Evolutionary conservation across 2,888 invertebrate species (phyloP), one percentile per base, ranked within the genome.

Genomic region (Gnatocerus cornutus): DNA sequence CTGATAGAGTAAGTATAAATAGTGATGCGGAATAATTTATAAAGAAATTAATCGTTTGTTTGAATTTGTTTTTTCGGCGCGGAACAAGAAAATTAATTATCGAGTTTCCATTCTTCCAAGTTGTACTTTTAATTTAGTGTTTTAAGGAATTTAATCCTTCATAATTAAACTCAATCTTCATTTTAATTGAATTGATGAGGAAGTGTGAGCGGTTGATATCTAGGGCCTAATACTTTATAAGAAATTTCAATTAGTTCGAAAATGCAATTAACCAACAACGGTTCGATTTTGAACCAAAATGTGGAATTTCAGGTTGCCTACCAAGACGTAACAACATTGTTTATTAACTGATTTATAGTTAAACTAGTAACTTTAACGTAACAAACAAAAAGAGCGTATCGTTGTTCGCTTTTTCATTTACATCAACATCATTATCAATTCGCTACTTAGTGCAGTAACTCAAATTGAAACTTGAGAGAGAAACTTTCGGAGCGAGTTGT

Each of bases 1-100:
- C 48, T 29, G 21, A 46, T 27, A 33, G n/a, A 50, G 63, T 63
- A 39, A 63, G 63, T 63, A 9, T 7, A 29, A 50, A 12, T n/a
- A 33, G 2, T 6, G 7, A 4, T 21, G 4, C 21, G 4, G 21
- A 21, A 21, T 21, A 21, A 21, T 21, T n/a, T 21, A 21, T 21
- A 1, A 21, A 21, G 4, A 21, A 21, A 21, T 21, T 21, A 1
- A 21, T 21, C 4, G 1, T 21, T 21, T 21, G 4, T 21, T 21
- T 21, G 21, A 4, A 4, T 21, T 21, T 21, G 21, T 21, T 21
- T 43, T 45, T 45, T 14, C 43, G 43, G 13, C 21, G 4, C 21
- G 1, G 21, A 21, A 21, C 21, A 21, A 21, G 21, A 21, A 21
- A 21, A 21, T 21, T 21, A 33, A 33, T 33, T 33, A 9, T 4